These are phyloP conservation scores for Galaxea fascicularis DNA, from an alignment of 92 coral and sea anemone species.

Conservation along the genomic window DNA sequence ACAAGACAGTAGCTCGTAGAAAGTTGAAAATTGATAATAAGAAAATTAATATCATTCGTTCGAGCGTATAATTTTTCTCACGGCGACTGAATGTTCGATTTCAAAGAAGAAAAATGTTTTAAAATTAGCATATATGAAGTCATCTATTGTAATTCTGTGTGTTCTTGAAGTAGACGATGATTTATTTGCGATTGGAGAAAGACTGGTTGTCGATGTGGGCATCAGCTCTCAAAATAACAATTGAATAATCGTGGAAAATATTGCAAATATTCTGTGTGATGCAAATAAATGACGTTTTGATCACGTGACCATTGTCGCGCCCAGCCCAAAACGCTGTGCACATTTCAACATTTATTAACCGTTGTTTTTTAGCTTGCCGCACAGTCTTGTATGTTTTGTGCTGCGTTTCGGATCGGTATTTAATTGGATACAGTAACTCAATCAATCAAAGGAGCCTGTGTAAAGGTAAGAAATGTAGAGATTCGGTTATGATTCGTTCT, in stretches of 20 bases:
- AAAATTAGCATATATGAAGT: too few relatives aligned
- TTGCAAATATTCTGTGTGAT: neutral
- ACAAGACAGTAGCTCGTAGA: too few relatives aligned
- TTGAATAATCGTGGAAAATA: neutral
- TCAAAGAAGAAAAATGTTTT: too few relatives aligned
- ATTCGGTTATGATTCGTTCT: neutral
- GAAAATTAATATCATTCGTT: too few relatives aligned
- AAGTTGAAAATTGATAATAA: too few relatives aligned
- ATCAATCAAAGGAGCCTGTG: conserved; percentile 9
- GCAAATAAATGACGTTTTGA: too few relatives aligned
- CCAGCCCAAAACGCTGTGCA: neutral
- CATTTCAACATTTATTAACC: neutral
- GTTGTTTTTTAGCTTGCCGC: neutral
- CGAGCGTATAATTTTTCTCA: too few relatives aligned
- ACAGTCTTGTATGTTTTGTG: neutral
- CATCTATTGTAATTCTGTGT: neutral
- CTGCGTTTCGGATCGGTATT: neutral
- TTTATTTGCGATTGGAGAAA: neutral
- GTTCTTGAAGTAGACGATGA: neutral
- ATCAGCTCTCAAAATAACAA: neutral
- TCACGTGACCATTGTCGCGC: conserved; percentile 31
- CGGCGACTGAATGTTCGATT: too few relatives aligned
- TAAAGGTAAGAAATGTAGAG: conserved; percentile 21
- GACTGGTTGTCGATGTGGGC: neutral
- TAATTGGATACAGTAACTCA: neutral